A percentile compares a stretch with the other conserved stretches of the same genome.
Evolutionary conservation across 2,888 invertebrate genomes (phyloP).

Genomic region (Pristionchus japonicus): DNA sequence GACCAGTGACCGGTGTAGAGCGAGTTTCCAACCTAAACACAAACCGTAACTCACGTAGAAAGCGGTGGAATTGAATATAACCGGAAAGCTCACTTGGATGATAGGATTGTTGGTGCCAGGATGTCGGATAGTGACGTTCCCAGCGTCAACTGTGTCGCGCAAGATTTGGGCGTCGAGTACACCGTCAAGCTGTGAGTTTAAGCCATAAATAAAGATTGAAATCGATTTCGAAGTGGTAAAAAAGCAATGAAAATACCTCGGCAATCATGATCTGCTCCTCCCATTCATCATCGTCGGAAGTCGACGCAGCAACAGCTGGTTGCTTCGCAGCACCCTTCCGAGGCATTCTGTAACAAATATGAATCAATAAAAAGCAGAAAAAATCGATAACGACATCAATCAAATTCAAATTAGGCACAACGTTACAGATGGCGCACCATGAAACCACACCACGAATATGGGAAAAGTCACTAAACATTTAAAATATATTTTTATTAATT

Average conservation of each 20-base stretch:
- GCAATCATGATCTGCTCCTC: constrained; percentile 64
- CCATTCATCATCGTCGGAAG: constrained; percentile 60
- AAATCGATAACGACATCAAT: not conserved
- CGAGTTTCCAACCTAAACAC: constrained; percentile 61
- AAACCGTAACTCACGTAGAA: not conserved
- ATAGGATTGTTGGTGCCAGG: constrained; percentile 58
- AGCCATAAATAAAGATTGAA: no score
- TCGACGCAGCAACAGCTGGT: not conserved
- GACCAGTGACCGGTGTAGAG: constrained; percentile 66
- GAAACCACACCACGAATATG: not conserved
- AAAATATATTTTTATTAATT: not conserved
- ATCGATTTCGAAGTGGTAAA: not conserved
- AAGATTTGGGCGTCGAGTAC: constrained; percentile 66
- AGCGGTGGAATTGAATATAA: no score
- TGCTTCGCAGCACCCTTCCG: constrained; percentile 6
- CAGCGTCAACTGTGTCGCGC: constrained; percentile 54
- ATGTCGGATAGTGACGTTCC: constrained; percentile 55
- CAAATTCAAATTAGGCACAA: constrained; percentile 1
- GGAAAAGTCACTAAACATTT: not conserved
- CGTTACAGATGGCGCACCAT: not conserved
- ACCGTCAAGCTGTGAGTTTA: constrained; percentile 57
- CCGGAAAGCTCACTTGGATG: constrained; percentile 64
- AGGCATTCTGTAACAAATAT: not conserved
- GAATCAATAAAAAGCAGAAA: not conserved
- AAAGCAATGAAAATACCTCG: constrained; percentile 48